Conservation (phyloP, 1,140 invertebrate genomes). For the Odontomachus brunneus region DNA sequence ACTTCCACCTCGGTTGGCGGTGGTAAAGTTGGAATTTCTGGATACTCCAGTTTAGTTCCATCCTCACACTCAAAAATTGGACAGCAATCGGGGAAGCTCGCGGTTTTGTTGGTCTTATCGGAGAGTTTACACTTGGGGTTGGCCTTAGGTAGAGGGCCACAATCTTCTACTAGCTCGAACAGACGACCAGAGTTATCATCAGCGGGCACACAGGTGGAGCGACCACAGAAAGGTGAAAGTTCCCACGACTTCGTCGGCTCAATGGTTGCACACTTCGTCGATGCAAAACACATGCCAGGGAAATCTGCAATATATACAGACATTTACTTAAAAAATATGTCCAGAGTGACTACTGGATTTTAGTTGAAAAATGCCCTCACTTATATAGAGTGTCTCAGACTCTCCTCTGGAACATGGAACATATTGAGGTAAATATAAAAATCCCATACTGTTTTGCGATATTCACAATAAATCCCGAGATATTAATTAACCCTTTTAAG, state of each 20-base stretch:
- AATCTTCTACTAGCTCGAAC: conserved; percentile 94
- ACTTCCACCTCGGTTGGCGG: conserved; percentile 84
- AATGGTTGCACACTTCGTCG: conserved; percentile 94
- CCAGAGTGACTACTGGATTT: too few relatives aligned
- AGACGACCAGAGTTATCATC: conserved; percentile 90
- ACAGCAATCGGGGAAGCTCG: conserved; percentile 93
- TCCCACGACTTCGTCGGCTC: conserved; percentile 94
- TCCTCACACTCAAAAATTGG: conserved; percentile 94
- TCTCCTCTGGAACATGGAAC: too few relatives aligned
- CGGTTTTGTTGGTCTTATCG: conserved; percentile 95
- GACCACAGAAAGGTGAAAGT: conserved; percentile 93
- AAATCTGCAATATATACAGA: conserved; percentile 89
- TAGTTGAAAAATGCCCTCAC: too few relatives aligned
- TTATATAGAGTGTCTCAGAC: too few relatives aligned
- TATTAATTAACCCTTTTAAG: too few relatives aligned
- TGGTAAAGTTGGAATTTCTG: conserved; percentile 90
- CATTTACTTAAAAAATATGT: too few relatives aligned
- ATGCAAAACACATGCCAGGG: conserved; percentile 95
- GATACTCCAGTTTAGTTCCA: conserved; percentile 93
- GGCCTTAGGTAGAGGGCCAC: conserved; percentile 92
- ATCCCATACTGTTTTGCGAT: too few relatives aligned
- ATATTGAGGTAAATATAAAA: too few relatives aligned
- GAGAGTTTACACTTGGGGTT: conserved; percentile 95
- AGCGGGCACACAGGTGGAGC: conserved; percentile 92
- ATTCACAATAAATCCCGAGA: too few relatives aligned